Evolutionary conservation across 2,888 invertebrate genomes (phyloP), one percentile per base, ranked within the genome.

Genomic region (Bruchidius siliquastri): DNA sequence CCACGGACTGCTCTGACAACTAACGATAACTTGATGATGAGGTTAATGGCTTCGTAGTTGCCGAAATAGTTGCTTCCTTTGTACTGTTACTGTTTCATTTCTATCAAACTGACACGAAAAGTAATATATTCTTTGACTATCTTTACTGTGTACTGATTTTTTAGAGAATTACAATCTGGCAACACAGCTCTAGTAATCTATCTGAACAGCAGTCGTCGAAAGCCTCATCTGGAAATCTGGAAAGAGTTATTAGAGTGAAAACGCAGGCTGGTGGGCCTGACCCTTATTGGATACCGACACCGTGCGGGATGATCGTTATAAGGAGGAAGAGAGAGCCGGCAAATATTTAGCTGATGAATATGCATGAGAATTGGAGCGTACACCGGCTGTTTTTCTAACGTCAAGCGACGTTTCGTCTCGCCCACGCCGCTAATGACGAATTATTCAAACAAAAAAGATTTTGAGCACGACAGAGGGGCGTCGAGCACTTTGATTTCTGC

Each of bases 291-390:
- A 82, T 82, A 78, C 77, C 49, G 76, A 82, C 81, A 78, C 77
- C 49, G 79, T 80, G 77, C 77, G 82, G 80, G 79, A 81, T 80
- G 79, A 84, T 85, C 84, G 83, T 84, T 84, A 85, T 85, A 85
- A 85, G 85, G 18, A 49, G 49, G 13, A 13, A 49, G 49, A 49
- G 85, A 85, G 84, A 83, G 84, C 82, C 80, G 81, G 85, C 85
- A 85, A 86, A 86, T 85, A 85, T 86, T 86, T 85, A 83, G 83
- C 81, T 79, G 85, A 79, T 86, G 86, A 85, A 86, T 86, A 86
- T 86, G 85, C 84, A 86, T 86, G 85, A 85, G 78, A 49, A 13
- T 13, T 78, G 79, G 77, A 79, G 83, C 83, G 83, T 82, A 84
- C 84, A 84, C 84, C 83, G 84, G 82, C 84, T 85, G 85, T 85